Evolutionary conservation across 1,140 invertebrate species (phyloP).

Genomic region (Zaprionus inermis): DNA sequence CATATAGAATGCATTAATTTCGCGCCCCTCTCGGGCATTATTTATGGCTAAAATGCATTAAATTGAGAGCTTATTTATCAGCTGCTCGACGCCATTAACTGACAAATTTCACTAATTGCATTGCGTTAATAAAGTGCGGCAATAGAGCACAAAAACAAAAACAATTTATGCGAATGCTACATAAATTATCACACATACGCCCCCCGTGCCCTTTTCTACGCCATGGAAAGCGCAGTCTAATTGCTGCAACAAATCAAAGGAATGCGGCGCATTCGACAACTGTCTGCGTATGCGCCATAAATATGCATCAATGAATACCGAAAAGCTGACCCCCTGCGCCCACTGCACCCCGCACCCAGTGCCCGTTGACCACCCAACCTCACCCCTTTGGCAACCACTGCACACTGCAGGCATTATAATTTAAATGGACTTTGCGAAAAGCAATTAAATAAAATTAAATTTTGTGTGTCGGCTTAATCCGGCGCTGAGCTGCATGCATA

Average conservation of each 20-base stretch:
- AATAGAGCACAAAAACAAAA: conserved; percentile 12
- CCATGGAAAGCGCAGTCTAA: conserved; percentile 58
- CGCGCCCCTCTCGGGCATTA: conserved; percentile 50
- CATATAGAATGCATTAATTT: conserved; percentile 70
- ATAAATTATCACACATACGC: conserved; percentile 36
- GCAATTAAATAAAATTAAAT: conserved; percentile 81
- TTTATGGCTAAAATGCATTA: conserved; percentile 80
- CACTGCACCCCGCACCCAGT: background rate
- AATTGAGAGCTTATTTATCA: conserved; percentile 76
- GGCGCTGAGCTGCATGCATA: conserved; percentile 73
- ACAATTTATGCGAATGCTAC: conserved; percentile 44
- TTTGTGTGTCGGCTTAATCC: conserved; percentile 71
- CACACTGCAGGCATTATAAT: conserved; percentile 70
- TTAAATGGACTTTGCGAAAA: conserved; percentile 81
- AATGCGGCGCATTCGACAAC: conserved; percentile 65
- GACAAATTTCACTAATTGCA: conserved; percentile 80
- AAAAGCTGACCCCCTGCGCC: background rate
- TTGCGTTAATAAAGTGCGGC: conserved; percentile 76
- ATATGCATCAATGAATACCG: conserved; percentile 66
- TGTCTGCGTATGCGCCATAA: conserved; percentile 75
- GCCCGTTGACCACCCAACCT: background rate
- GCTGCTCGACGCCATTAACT: conserved; percentile 74
- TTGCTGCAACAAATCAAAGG: conserved; percentile 73
- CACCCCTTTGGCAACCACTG: conserved; percentile 5
- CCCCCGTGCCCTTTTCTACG: no score